Conservation (phyloP, 92 coral and sea anemone genomes). For the Virgularia gustaviana region DNA sequence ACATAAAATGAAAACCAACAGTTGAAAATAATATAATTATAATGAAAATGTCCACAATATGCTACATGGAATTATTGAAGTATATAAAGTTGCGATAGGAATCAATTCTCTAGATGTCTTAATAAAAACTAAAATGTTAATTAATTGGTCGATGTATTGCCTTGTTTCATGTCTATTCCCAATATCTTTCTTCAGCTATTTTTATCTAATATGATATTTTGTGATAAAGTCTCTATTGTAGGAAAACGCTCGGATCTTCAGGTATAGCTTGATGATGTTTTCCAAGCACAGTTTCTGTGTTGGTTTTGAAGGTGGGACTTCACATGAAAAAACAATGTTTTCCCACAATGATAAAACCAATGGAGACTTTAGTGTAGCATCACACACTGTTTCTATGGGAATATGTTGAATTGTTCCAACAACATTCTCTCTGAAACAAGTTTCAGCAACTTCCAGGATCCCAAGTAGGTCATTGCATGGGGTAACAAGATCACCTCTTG, state of each 20-base stretch:
- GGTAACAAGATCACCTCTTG: neutral
- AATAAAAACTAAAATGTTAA: neutral
- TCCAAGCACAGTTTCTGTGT: slow-evolving; percentile 16
- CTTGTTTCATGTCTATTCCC: slow-evolving; percentile 1
- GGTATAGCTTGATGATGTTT: too few relatives aligned
- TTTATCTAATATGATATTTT: neutral
- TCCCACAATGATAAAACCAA: neutral
- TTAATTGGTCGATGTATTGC: neutral
- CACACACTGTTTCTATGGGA: slow-evolving; percentile 2
- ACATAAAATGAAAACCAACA: too few relatives aligned
- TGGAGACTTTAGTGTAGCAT: neutral
- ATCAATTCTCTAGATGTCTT: too few relatives aligned
- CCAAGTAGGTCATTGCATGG: neutral
- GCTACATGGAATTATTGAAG: too few relatives aligned
- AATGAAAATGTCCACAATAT: too few relatives aligned
- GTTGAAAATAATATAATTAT: too few relatives aligned
- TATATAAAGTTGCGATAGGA: too few relatives aligned
- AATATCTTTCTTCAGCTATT: neutral
- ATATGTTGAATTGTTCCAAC: neutral
- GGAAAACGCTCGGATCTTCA: slow-evolving; percentile 4
- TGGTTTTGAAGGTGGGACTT: neutral
- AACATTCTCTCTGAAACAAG: slow-evolving; percentile 10
- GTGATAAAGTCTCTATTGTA: slow-evolving; percentile 2
- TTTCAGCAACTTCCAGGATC: neutral
- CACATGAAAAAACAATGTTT: slow-evolving; percentile 3